These are phyloP conservation scores for Parelbella ahira DNA, from an alignment of 2,888 invertebrate genomes.

Conservation along the genomic window DNA sequence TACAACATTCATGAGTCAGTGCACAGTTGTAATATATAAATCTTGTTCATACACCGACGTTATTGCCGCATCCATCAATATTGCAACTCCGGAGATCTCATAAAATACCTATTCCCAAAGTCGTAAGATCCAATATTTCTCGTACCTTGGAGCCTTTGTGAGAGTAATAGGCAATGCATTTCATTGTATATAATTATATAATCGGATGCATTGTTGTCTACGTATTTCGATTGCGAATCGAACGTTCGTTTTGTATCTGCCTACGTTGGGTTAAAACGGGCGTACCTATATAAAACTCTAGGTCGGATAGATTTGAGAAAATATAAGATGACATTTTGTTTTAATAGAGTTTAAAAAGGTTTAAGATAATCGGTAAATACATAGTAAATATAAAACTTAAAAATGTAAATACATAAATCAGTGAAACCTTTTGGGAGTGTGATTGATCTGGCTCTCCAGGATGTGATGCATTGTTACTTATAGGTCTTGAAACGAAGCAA, in stretches of 20 bases:
- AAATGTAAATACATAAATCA: neutral
- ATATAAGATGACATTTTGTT: slow-evolving; percentile 2
- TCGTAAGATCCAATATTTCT: slow-evolving; percentile 4
- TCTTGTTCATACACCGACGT: too few relatives aligned
- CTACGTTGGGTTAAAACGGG: neutral
- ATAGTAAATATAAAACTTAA: too few relatives aligned
- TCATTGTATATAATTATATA: slow-evolving; percentile 8
- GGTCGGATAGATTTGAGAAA: slow-evolving; percentile 10
- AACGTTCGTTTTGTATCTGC: slow-evolving; percentile 2
- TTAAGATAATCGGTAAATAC: too few relatives aligned
- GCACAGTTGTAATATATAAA: too few relatives aligned
- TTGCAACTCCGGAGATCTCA: slow-evolving; percentile 2
- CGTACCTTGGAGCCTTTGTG: too few relatives aligned
- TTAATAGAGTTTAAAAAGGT: too few relatives aligned
- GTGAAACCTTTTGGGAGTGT: too few relatives aligned
- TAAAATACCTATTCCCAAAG: slow-evolving; percentile 2
- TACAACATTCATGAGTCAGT: too few relatives aligned
- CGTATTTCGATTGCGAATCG: slow-evolving; percentile 2
- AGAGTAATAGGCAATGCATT: slow-evolving; percentile 9
- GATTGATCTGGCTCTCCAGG: too few relatives aligned
- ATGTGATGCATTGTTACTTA: too few relatives aligned
- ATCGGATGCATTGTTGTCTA: neutral
- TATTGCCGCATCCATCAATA: slow-evolving; percentile 8
- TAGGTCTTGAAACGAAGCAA: too few relatives aligned
- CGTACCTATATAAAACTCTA: slow-evolving; percentile 9